Conservation (phyloP, 92 coral and sea anemone species). For the Pocillopora meandrina region DNA sequence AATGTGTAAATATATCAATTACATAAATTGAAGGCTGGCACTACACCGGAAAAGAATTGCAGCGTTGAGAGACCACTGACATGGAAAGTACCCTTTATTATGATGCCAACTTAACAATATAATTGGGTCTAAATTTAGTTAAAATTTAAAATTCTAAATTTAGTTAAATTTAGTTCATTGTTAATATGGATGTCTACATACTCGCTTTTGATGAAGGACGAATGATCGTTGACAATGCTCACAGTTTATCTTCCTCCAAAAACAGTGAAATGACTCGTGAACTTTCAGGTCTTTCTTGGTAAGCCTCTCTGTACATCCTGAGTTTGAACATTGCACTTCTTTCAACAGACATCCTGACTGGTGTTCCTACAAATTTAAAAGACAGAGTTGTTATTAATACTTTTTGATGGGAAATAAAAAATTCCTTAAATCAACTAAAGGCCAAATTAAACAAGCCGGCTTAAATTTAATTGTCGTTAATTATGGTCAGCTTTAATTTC, state of each 20-base stretch:
- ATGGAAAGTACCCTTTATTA: background rate
- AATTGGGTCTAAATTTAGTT: no score
- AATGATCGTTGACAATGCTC: constrained; percentile 49
- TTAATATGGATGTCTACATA: background rate
- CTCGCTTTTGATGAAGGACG: constrained; percentile 35
- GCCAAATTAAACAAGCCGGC: no score
- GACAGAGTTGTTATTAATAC: no score
- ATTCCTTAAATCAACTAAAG: no score
- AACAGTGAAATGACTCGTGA: constrained; percentile 60
- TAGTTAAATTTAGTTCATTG: no score
- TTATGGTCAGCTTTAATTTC: no score
- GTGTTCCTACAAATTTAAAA: constrained; percentile 47
- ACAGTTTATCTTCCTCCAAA: constrained; percentile 59
- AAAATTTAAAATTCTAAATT: no score
- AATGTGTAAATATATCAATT: no score
- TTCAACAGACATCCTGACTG: constrained; percentile 46
- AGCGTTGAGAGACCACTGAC: background rate
- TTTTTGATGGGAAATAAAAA: no score
- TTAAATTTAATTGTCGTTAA: no score
- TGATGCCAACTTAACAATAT: background rate
- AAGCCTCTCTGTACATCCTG: constrained; percentile 52
- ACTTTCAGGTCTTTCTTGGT: constrained; percentile 43
- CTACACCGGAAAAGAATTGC: background rate
- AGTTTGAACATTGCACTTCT: constrained; percentile 58
- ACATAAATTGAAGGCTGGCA: no score